Percentiles rank a stretch among this genome's conserved stretches.
These are phyloP conservation scores for Rhopalosiphum nymphaeae DNA, from an alignment of 2,888 invertebrate species.

Conservation along the genomic window DNA sequence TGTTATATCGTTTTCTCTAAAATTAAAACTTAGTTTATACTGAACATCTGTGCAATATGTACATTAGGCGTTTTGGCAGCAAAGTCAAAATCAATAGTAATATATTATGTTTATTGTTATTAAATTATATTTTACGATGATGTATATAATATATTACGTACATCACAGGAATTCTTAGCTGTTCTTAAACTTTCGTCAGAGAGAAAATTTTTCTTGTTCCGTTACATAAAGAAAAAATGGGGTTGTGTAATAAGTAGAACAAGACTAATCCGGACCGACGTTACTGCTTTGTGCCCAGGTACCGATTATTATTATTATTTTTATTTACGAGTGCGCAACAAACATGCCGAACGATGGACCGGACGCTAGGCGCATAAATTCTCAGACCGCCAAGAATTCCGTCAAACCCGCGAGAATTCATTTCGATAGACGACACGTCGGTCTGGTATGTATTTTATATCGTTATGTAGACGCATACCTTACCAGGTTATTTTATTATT, in stretches of 20 bases:
- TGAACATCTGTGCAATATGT: too few relatives aligned
- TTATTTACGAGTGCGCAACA: not conserved
- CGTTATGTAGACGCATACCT: not conserved
- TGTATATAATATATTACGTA: too few relatives aligned
- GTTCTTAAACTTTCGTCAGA: not conserved
- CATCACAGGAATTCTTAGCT: not conserved
- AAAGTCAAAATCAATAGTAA: not conserved
- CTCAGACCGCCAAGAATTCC: constrained; percentile 16
- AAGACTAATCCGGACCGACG: not conserved
- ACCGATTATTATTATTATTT: not conserved
- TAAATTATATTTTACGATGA: not conserved
- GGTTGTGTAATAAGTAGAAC: constrained; percentile 41
- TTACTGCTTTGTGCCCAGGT: not conserved
- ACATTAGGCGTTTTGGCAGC: not conserved
- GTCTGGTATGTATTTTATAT: not conserved
- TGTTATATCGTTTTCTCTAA: not conserved
- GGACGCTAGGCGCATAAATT: constrained; percentile 26
- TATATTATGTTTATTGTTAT: too few relatives aligned
- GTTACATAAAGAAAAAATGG: not conserved
- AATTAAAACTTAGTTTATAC: not conserved
- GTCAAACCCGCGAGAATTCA: not conserved
- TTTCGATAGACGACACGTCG: not conserved
- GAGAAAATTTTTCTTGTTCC: not conserved
- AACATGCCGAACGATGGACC: not conserved
- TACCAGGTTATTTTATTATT: not conserved